Evolutionary conservation across 2,888 invertebrate genomes (phyloP).

Genomic region (Cheilosia urbana): DNA sequence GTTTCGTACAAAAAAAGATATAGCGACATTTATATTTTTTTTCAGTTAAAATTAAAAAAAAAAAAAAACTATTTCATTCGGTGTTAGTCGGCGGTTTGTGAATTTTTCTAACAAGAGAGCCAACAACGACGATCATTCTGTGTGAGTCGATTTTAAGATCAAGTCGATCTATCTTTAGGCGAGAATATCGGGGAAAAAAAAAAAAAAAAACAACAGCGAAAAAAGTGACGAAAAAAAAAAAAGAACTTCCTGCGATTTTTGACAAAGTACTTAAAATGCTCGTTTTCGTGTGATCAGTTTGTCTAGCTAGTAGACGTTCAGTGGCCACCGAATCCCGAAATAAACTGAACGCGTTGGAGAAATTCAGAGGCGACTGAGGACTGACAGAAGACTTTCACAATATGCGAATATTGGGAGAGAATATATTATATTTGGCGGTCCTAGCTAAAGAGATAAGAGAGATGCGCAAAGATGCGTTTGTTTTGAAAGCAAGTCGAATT

Average conservation of each 20-base stretch:
- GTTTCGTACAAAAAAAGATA: conserved; percentile 31
- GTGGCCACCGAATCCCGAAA: conserved; percentile 72
- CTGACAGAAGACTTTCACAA: conserved; percentile 42
- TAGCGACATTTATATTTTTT: conserved; percentile 41
- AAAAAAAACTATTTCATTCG: conserved; percentile 20
- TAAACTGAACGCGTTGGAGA: conserved; percentile 68
- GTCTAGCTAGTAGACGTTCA: conserved; percentile 65
- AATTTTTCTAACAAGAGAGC: conserved; percentile 25
- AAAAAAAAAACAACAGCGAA: conserved; percentile 3
- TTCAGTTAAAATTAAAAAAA: conserved; percentile 40
- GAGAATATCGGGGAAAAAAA: conserved; percentile 3
- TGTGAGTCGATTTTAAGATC: conserved; percentile 31
- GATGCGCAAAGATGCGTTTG: conserved; percentile 59
- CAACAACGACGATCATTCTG: conserved; percentile 46
- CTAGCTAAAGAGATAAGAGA: conserved; percentile 61
- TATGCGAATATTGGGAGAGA: conserved; percentile 50
- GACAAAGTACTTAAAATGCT: conserved; percentile 14
- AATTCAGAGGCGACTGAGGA: conserved; percentile 45
- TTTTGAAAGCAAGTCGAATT: conserved; percentile 26
- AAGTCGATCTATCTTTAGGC: conserved; percentile 58
- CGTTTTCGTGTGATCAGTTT: conserved; percentile 36
- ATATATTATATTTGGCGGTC: conserved; percentile 50
- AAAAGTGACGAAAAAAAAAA: conserved; percentile 45
- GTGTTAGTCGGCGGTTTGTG: conserved; percentile 39
- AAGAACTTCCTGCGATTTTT: conserved; percentile 39